Evolutionary conservation across 2,888 invertebrate genomes (phyloP).

Genomic region (Hybos culiciformis): DNA sequence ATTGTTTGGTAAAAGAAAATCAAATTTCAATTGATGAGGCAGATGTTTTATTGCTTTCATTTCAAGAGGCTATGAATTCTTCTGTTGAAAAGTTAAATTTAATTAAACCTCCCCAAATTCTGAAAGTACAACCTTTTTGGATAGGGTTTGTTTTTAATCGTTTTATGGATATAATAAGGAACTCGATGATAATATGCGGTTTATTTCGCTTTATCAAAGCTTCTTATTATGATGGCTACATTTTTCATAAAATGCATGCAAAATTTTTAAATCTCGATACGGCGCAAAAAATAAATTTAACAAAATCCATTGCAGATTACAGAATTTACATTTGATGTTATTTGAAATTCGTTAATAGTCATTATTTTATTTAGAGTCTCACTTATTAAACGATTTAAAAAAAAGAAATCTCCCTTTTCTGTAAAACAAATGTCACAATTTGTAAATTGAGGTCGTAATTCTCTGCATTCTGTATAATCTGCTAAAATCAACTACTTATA

Average conservation of each 20-base stretch:
- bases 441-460: too few species aligned
- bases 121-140: constrained; percentile 10
- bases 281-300: neutral
- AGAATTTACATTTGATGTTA: neutral
- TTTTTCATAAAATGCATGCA: constrained; percentile 12
- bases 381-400: too few species aligned
- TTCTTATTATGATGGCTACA: constrained; percentile 9
- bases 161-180: constrained; percentile 2
- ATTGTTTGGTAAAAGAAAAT: constrained; percentile 9
- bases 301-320: neutral
- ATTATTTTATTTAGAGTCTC: too few species aligned
- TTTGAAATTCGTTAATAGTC: too few species aligned
- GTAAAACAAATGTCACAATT: too few species aligned
- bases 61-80: constrained; percentile 3
- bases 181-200: constrained; percentile 8
- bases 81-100: constrained; percentile 1
- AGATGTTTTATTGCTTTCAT: constrained; percentile 9
- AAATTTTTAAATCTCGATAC: constrained; percentile 3
- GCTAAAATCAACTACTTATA: too few species aligned
- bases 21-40: constrained; percentile 13
- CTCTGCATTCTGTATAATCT: too few species aligned
- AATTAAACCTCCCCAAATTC: constrained; percentile 5
- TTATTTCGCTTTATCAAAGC: constrained; percentile 3
- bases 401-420: too few species aligned
- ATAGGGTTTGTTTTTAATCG: constrained; percentile 8